Evolutionary conservation across 2,113 vertebrate species (phyloP), one percentile per base, ranked within the genome.

Genomic region (Pyxicephalus adspersus): DNA sequence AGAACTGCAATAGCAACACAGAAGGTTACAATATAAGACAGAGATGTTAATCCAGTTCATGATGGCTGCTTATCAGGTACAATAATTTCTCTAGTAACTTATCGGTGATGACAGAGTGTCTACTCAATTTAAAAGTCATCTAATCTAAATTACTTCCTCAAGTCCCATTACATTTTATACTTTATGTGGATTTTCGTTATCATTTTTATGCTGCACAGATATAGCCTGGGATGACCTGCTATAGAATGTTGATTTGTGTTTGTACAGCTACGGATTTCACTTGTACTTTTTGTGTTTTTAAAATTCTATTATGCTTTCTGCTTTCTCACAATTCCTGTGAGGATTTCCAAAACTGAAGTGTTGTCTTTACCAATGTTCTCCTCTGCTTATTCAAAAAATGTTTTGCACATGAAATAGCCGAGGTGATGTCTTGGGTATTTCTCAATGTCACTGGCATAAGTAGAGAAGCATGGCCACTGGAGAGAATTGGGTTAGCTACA

Each of bases 121-220:
- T 52, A 64, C 60, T 52, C 60, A 54, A 77, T 77, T 64, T 64
- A 65, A 63, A 63, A 58, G 58, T 63, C 74, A 77, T 77, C 60
- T 52, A 28, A 51, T 77, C 75, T 77, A 64, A 77, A 77, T 52
- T n/a, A 65, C 75, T 77, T 77, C 25, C 17, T 76, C 55, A 60
- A 61, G 54, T 63, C 29, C 61, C 60, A 26, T 29, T 64, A 52
- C 45, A 65, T 77, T 77, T 77, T 31, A 54, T 65, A 65, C 20
- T 31, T 77, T 63, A 23, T 18, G 45, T 17, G 25, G 45, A 54
- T 77, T 76, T 20, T 19, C 52, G 58, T 64, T 64, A 64, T 64
- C 38, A 29, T 77, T 54, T 68, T 65, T 31, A 64, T 76, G 34
- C 57, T 26, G 22, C 23, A 29, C 23, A 64, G 38, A 29, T 76